These are phyloP conservation scores for Acrossocheilus wenchowensis DNA, from an alignment of 2,797 vertebrate species.

Conservation along the genomic window DNA sequence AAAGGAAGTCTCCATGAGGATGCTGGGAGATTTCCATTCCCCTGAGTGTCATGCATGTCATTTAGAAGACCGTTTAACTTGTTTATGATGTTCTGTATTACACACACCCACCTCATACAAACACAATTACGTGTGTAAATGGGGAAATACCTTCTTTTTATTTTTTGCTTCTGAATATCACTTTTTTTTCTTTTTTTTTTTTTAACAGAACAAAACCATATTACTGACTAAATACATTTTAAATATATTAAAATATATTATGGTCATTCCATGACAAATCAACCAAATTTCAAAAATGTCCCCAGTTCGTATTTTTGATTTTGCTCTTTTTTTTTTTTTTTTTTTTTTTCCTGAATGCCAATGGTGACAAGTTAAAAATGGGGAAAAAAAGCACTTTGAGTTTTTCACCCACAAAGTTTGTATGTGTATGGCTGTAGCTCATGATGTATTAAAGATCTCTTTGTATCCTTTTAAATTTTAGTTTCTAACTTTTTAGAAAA, in stretches of 20 bases:
- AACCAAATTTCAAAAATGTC: background rate
- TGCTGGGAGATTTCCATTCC: conserved; percentile 49
- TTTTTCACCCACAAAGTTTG: no score
- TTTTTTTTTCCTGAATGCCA: background rate
- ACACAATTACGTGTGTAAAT: conserved; percentile 15
- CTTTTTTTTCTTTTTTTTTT: background rate
- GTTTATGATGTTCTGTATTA: conserved; percentile 27
- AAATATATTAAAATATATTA: background rate
- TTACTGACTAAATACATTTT: background rate
- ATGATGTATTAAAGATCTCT: background rate
- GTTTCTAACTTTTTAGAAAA: background rate
- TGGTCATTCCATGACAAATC: background rate
- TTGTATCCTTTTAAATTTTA: background rate
- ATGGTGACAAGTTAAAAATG: background rate
- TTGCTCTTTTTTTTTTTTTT: background rate
- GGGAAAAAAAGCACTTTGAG: no score
- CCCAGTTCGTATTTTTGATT: background rate
- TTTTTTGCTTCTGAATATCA: background rate
- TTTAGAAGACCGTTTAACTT: conserved; percentile 25
- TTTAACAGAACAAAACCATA: no score
- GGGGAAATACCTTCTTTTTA: background rate
- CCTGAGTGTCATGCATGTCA: conserved; percentile 9
- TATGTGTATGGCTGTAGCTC: background rate
- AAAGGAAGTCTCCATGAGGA: conserved; percentile 54
- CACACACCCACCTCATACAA: conserved; percentile 21